Evolutionary conservation across 2,888 invertebrate genomes (phyloP).

Genomic region (Drosophila hamatofila): DNA sequence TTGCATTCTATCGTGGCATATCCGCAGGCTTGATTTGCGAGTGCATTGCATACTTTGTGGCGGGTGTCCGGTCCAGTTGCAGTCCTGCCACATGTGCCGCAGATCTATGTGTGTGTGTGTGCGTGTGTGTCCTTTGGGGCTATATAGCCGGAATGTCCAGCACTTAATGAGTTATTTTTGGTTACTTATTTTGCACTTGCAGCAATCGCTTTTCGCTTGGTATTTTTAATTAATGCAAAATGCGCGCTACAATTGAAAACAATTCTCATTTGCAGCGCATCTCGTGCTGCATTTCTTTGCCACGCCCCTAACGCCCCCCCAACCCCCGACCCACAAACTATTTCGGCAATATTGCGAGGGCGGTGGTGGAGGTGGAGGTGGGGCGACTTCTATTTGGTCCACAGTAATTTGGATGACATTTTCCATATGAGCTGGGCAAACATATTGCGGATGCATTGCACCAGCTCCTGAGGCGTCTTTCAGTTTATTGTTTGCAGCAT

Average conservation of each 20-base stretch:
- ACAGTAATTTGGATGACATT: conserved; percentile 70
- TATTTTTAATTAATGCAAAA: conserved; percentile 82
- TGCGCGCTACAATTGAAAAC: conserved; percentile 33
- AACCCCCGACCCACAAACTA: conserved; percentile 38
- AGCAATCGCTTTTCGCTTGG: conserved; percentile 67
- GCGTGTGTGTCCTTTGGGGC: conserved; percentile 36
- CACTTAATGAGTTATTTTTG: conserved; percentile 83
- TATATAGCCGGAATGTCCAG: conserved; percentile 78
- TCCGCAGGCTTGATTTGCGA: conserved; percentile 84
- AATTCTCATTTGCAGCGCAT: conserved; percentile 42
- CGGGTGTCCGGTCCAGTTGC: conserved; percentile 38
- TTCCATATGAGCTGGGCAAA: conserved; percentile 49
- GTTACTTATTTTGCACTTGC: conserved; percentile 60
- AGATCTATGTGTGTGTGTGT: background rate
- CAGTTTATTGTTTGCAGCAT: conserved; percentile 23
- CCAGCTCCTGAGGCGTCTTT: conserved; percentile 34
- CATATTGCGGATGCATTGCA: conserved; percentile 15
- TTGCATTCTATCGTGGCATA: conserved; percentile 73
- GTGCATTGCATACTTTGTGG: conserved; percentile 83
- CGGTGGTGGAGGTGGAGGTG: background rate
- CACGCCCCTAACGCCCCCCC: background rate
- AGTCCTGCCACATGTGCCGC: conserved; percentile 39
- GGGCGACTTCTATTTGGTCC: background rate
- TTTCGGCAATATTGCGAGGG: conserved; percentile 19
- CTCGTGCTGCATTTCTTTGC: conserved; percentile 45